Percentiles rank a stretch among this genome's conserved stretches.
phyloP scores from a whole-genome alignment of 2,888 invertebrate genomes.

The Auanema freiburgensis region DNA sequence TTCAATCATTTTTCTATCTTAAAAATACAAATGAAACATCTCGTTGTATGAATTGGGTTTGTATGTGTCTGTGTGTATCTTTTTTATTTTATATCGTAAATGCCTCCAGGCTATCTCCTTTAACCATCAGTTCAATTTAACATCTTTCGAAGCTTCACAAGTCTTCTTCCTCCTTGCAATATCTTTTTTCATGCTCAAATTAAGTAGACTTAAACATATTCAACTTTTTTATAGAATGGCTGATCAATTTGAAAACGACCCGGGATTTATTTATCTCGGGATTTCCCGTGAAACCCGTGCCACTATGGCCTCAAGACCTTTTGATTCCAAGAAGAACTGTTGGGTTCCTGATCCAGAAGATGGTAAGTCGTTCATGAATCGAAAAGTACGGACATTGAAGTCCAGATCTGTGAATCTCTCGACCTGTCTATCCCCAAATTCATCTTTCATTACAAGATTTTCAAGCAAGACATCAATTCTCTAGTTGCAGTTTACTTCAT shows the following conservation, averaged over 20 bases:
- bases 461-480: too few relatives aligned
- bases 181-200: background rate
- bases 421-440: too few relatives aligned
- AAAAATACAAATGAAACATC: too few relatives aligned
- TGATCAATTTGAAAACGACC: slow-evolving; percentile 56
- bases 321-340: slow-evolving; percentile 96
- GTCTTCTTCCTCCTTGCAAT: background rate
- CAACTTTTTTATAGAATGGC: background rate
- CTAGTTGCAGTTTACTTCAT: too few relatives aligned
- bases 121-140: too few relatives aligned
- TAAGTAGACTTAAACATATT: background rate
- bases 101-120: background rate
- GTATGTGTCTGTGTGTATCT: background rate
- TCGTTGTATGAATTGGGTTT: too few relatives aligned
- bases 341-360: slow-evolving; percentile 99
- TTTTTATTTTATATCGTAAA: background rate
- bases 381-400: too few relatives aligned
- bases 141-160: background rate
- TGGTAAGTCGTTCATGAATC: slow-evolving; percentile 66
- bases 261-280: slow-evolving; percentile 55
- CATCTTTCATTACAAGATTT: too few relatives aligned
- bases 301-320: slow-evolving; percentile 55
- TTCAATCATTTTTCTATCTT: too few relatives aligned
- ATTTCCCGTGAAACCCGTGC: slow-evolving; percentile 47
- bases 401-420: too few relatives aligned